Base-by-base conservation (phyloP, 2,113 vertebrate genomes). In the Trematomus loennbergii region DNA sequence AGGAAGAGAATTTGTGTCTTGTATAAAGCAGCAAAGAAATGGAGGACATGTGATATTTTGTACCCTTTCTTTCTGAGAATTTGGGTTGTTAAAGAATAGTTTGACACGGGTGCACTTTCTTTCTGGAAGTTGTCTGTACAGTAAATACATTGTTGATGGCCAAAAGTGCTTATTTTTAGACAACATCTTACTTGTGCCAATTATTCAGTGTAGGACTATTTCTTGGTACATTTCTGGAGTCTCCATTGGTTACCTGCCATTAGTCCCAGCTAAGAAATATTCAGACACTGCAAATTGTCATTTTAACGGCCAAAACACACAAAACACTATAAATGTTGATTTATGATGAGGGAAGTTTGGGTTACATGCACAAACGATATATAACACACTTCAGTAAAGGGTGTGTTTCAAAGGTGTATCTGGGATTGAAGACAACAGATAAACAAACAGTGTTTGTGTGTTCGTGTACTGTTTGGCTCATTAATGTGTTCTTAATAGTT, bases 11-110 rank as follows among this genome's bases (percentile, higher is more conserved):
- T 33, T 33, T 69, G 55, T 43, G 45, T 33, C 40, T 33, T 36
- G 46, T 75, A 45, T 33, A 66, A 45, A 59, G 49, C 25, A 33
- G 68, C 46, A 18, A 43, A 55, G 59, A 65, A 43, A 48, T 50
- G 48, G 20, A 62, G 43, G 2, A 50, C 25, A 17, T 8, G 22
- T 58, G 17, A 58, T 58, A 18, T 52, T 3, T 2, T 49, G 50
- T 46, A 17, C 17, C 20, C 40, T 16, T 54, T 33, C 5, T 64
- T 50, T 53, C 9, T 10, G 3, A 13, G 45, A 46, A 46, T 25
- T 43, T 63, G 4, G 4, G 1, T 5, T 13, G 16, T 40, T 40
- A 57, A 75, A 25, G 29, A 33, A 17, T 49, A 18, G 15, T 25
- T 43, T 61, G 9, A 43, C 33, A 43, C 16, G 10, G 36, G 40